Conservation (phyloP, 2,797 vertebrate species). For the Cuculus canorus region DNA sequence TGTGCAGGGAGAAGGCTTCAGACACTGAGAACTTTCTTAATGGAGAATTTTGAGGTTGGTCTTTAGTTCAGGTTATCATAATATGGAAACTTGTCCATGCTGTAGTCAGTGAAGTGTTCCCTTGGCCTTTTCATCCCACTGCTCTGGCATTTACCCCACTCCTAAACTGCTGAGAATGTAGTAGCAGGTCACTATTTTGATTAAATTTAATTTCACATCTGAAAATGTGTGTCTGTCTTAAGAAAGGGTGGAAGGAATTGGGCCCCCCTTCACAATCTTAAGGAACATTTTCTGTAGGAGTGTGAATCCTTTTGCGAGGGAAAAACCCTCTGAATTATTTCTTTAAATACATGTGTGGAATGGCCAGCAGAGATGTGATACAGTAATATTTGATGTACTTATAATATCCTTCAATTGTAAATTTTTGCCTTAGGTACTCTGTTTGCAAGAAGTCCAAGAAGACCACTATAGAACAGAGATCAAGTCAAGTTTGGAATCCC, state of each 20-base stretch:
- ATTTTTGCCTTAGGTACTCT: constrained; percentile 85
- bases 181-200: not conserved
- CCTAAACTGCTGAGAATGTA: not conserved
- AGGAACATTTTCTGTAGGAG: not conserved
- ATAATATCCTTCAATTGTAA: constrained; percentile 35
- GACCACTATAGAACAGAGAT: constrained; percentile 90
- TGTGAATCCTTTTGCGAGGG: not conserved
- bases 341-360: not conserved
- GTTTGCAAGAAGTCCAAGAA: constrained; percentile 97
- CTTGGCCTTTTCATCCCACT: not conserved
- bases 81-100: not conserved
- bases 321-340: not conserved
- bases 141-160: not conserved
- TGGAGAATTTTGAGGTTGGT: not conserved
- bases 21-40: not conserved
- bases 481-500: constrained; percentile 87
- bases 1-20: not conserved
- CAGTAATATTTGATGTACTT: not conserved
- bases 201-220: not conserved
- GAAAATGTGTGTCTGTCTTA: not conserved
- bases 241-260: not conserved
- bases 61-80: not conserved
- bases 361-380: not conserved
- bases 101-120: not conserved
- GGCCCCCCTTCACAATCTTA: not conserved